Conservation (phyloP, 2,797 vertebrate genomes). For the Anisognathus igniventris region DNA sequence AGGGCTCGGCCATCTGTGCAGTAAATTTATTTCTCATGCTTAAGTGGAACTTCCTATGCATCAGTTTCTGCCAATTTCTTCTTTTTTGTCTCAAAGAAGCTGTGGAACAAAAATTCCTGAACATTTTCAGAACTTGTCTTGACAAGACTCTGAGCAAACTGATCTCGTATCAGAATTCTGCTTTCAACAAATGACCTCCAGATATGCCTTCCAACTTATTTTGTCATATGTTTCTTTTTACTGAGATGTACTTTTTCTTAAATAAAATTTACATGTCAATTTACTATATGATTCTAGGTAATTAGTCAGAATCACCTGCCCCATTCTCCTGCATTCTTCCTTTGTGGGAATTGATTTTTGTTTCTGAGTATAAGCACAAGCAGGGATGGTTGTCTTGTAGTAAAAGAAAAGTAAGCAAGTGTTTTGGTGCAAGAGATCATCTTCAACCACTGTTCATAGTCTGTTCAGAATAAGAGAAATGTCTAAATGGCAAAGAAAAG, state of each 20-base stretch:
- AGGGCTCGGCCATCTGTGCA: fast-evolving
- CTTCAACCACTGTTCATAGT: background rate
- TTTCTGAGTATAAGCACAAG: background rate
- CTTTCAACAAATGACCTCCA: background rate
- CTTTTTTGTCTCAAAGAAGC: background rate
- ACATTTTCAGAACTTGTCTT: background rate
- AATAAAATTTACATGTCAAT: background rate
- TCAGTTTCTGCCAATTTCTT: background rate
- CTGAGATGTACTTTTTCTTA: background rate
- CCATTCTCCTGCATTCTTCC: background rate
- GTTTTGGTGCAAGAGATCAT: background rate
- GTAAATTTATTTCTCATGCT: background rate
- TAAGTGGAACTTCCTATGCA: background rate
- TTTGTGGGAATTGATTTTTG: background rate
- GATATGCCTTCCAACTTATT: background rate
- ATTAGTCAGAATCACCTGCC: background rate
- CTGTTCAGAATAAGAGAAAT: background rate
- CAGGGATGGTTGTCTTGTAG: background rate
- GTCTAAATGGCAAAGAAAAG: background rate
- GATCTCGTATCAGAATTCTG: background rate
- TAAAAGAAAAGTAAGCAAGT: background rate
- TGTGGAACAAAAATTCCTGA: background rate
- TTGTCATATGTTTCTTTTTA: background rate
- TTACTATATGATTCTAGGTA: background rate
- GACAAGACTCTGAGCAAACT: background rate